Evolutionary conservation across 2,797 vertebrate genomes (phyloP).

Genomic region (Tenualosa thibaudeaui): DNA sequence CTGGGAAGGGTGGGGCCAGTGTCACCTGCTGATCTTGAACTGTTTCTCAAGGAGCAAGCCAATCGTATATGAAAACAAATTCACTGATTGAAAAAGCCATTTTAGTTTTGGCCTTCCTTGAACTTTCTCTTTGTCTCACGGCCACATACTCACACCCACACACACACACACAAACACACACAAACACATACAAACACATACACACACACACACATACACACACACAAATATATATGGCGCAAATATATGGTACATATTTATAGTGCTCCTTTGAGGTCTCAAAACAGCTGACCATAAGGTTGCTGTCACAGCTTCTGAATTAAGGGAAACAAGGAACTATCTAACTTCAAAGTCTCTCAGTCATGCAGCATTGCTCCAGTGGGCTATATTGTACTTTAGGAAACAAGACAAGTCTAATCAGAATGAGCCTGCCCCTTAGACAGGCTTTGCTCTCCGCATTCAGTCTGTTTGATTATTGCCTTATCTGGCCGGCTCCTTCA

Average conservation of each 20-base stretch:
- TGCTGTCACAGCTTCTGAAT: neutral
- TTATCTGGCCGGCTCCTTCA: conserved; percentile 3
- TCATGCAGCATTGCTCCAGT: neutral
- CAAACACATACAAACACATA: too few species aligned
- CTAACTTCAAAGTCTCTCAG: neutral
- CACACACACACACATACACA: too few species aligned
- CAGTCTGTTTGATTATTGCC: conserved; percentile 3
- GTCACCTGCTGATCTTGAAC: conserved; percentile 2
- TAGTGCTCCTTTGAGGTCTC: neutral
- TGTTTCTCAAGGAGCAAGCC: neutral
- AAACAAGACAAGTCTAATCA: neutral
- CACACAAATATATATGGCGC: neutral
- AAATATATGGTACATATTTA: too few species aligned
- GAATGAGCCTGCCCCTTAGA: neutral
- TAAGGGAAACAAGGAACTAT: neutral
- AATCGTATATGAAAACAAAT: neutral
- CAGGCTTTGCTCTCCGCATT: neutral
- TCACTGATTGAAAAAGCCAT: neutral
- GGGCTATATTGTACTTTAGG: neutral
- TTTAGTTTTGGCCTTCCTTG: neutral
- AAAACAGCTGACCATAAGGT: too few species aligned
- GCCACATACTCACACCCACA: neutral
- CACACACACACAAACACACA: too few species aligned
- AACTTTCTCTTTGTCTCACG: neutral
- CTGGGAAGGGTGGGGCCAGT: conserved; percentile 33